Percentiles rank a stretch among this genome's conserved stretches.
Evolutionary conservation across 2,888 invertebrate genomes (phyloP).

Genomic region (Alsophila aescularia): DNA sequence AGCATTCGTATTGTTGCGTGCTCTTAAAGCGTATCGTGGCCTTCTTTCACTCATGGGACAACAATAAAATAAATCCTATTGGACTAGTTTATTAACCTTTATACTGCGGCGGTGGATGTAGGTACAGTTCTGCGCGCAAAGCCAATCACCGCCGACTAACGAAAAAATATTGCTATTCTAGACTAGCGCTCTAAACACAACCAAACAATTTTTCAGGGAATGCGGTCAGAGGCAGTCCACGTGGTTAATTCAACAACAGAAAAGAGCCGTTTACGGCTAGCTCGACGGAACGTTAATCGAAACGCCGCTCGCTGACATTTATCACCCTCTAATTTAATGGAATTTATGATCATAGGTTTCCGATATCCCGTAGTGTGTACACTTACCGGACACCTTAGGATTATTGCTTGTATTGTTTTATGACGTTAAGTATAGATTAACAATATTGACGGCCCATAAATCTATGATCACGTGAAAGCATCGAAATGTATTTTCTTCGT

Average conservation of each 20-base stretch:
- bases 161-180: background rate
- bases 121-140: conserved; percentile 18
- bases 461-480: conserved; percentile 42
- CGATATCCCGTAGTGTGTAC: conserved; percentile 30
- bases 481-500: conserved; percentile 44
- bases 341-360: conserved; percentile 48
- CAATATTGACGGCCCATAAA: conserved; percentile 44
- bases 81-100: conserved; percentile 35
- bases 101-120: conserved; percentile 12
- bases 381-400: conserved; percentile 39
- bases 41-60: conserved; percentile 34
- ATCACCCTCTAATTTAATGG: conserved; percentile 55
- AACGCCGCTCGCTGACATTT: conserved; percentile 52
- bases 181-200: background rate
- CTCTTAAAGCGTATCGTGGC: conserved; percentile 28
- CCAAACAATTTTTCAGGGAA: conserved; percentile 40
- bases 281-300: conserved; percentile 51
- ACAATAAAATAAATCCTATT: conserved; percentile 27
- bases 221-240: conserved; percentile 29
- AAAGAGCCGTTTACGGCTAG: conserved; percentile 35
- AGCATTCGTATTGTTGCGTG: conserved; percentile 60
- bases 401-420: conserved; percentile 37
- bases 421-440: conserved; percentile 41
- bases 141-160: conserved; percentile 30
- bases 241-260: conserved; percentile 37